Base-by-base conservation (phyloP, 2,113 vertebrate genomes). In the Daubentonia madagascariensis region DNA sequence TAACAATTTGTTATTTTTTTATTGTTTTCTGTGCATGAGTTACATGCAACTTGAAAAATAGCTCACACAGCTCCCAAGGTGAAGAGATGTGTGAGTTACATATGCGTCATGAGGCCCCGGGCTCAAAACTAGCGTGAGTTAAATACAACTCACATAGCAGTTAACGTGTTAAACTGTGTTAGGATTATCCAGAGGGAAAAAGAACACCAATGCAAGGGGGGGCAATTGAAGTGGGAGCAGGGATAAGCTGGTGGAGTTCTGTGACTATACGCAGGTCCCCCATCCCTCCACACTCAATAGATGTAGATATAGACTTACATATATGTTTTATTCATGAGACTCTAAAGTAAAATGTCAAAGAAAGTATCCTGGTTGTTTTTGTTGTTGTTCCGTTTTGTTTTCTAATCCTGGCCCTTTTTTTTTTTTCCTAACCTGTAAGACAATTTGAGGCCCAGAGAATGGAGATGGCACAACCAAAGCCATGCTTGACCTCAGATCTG, bases 221-320 rank as follows among this genome's bases (percentile, higher is more conserved):
- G 1, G 9, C 17, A 40, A 48, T 11, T 18, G 16, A 48, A 20
- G 17, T 0, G 18, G 10, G n/a, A 28, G 45, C 57, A 14, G 12
- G 25, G 2, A 2, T 17, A 12, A 63, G 67, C 22, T 14, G 57
- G 22, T 45, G 20, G 68, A 50, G 40, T 18, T 40, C 61, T 45
- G 28, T 35, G 67, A 7, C 59, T 84, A 72, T 18, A 1, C 8
- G 3, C 22, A 1, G 0, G 1, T 2, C 13, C 32, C 14, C 11
- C 12, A 14, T 20, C 30, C 18, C 9, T 48, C 52, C 25, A 28
- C 1, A 14, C 73, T 22, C 50, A 43, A 78, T 5, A 76, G 48
- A 52, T 79, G 32, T 32, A 68, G 6, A 20, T 35, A 14, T 16
- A 63, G 8, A 35, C 10, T 28, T 32, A 63, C 0, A 52, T 6